These are phyloP conservation scores for Thunnus albacares DNA, from an alignment of 2,797 vertebrate genomes.

Conservation along the genomic window DNA sequence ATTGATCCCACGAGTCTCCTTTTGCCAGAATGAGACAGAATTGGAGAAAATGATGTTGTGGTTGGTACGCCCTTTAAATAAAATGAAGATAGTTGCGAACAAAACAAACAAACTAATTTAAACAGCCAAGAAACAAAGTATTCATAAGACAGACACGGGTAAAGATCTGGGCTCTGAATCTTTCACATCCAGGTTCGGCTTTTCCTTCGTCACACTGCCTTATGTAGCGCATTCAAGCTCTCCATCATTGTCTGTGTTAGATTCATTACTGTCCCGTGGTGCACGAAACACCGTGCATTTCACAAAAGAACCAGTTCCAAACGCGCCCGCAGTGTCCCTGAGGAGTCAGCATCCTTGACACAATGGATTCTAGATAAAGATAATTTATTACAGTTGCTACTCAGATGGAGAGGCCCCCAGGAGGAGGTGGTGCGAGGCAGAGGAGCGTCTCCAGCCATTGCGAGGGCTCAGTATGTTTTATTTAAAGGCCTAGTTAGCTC, in stretches of 20 bases:
- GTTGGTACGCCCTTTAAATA: background rate
- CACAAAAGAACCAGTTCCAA: slow-evolving; percentile 53
- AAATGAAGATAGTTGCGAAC: background rate
- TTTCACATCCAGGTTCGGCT: background rate
- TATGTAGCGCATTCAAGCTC: slow-evolving; percentile 14
- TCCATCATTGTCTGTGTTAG: slow-evolving; percentile 45
- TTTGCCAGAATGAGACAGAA: background rate
- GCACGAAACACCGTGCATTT: slow-evolving; percentile 47
- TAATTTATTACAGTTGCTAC: slow-evolving; percentile 74
- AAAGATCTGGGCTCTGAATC: slow-evolving; percentile 14
- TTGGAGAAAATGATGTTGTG: too few species aligned
- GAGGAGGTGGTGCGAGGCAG: slow-evolving; percentile 39
- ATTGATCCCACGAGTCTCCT: background rate
- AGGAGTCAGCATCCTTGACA: slow-evolving; percentile 66
- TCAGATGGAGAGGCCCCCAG: slow-evolving; percentile 49
- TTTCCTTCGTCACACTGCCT: slow-evolving; percentile 18
- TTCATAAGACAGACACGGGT: background rate
- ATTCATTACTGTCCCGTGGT: slow-evolving; percentile 52
- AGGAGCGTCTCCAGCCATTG: slow-evolving; percentile 46
- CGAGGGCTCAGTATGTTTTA: slow-evolving; percentile 67
- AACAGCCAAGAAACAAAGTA: background rate
- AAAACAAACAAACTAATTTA: slow-evolving; percentile 11
- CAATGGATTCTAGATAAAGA: slow-evolving; percentile 80
- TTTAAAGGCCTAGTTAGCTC: slow-evolving; percentile 74
- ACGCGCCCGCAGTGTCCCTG: slow-evolving; percentile 51